Evolutionary conservation across 2,113 vertebrate species (phyloP).

Genomic region (Mus musculus): DNA sequence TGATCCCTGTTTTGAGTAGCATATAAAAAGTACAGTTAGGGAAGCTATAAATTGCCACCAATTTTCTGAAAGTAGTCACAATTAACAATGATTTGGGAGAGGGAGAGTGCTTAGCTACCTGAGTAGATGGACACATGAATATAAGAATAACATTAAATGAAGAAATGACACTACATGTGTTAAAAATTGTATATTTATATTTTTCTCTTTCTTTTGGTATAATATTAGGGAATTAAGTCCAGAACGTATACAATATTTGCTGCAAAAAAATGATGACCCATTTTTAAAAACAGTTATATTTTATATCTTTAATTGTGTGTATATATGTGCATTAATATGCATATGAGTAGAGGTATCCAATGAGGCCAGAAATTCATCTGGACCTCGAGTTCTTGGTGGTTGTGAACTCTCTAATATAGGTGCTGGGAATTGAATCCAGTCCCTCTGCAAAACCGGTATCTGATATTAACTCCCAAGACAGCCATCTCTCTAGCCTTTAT

Average conservation of each 20-base stretch:
- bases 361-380: too few species aligned
- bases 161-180: not conserved
- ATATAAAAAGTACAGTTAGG: not conserved
- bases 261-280: not conserved
- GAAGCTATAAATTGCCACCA: not conserved
- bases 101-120: not conserved
- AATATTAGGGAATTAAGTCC: not conserved
- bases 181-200: not conserved
- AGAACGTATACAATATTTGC: not conserved
- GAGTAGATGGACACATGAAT: not conserved
- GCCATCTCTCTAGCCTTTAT: not conserved
- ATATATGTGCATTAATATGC: not conserved
- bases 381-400: not conserved
- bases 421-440: not conserved
- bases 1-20: not conserved
- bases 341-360: not conserved
- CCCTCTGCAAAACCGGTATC: not conserved
- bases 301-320: not conserved
- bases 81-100: not conserved
- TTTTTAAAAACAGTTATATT: not conserved
- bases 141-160: not conserved
- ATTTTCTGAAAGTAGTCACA: not conserved
- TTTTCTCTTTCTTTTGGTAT: not conserved
- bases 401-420: not conserved
- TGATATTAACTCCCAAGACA: not conserved